Conservation (phyloP, 1,140 invertebrate genomes). For the Akabosia matsudoensis region DNA sequence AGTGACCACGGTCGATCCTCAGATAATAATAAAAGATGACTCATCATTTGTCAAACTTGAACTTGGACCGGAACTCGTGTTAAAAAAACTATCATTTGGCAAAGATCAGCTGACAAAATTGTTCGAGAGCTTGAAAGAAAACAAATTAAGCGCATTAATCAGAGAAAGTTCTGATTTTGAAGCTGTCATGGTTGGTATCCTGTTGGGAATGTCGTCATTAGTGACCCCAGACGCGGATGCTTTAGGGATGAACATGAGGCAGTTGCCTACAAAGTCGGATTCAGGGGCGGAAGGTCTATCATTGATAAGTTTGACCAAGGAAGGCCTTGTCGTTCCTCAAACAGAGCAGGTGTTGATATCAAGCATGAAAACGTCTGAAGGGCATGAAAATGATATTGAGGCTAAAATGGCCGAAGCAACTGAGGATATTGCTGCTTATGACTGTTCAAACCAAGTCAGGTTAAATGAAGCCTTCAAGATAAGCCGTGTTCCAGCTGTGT, state of each 20-base stretch:
- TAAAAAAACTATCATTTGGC: neutral
- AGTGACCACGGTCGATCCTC: neutral
- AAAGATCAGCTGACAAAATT: neutral
- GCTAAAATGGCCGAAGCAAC: neutral
- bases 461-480: neutral
- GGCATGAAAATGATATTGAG: neutral
- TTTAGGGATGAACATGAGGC: neutral
- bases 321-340: neutral
- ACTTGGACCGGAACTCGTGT: neutral
- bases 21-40: neutral
- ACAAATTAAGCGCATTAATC: neutral
- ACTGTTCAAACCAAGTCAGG: neutral
- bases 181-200: neutral
- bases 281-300: neutral
- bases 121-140: neutral
- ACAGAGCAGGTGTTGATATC: neutral
- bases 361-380: neutral
- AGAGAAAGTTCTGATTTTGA: neutral
- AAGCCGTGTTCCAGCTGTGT: neutral
- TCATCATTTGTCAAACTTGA: neutral
- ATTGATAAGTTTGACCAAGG: neutral
- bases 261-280: neutral
- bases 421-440: neutral
- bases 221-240: neutral
- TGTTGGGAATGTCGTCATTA: neutral